Evolutionary conservation across 2,888 invertebrate species (phyloP).

Genomic region (Agrotis exclamationis): DNA sequence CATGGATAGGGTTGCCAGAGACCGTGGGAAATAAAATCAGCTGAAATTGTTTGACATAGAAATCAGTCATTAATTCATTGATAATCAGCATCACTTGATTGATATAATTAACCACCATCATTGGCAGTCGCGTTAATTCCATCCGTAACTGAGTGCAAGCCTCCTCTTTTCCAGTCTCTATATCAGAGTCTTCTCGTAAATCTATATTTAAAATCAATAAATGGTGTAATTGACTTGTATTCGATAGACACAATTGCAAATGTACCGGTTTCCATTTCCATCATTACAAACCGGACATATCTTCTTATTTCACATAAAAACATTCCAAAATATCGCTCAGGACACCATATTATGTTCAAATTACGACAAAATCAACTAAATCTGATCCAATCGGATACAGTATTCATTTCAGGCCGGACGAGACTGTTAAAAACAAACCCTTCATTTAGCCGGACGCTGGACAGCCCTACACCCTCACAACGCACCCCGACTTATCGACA

Average conservation of each 20-base stretch:
- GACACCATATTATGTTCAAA: no score
- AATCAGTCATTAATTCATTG: background rate
- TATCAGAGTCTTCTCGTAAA: no score
- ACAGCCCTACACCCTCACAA: conserved; percentile 41
- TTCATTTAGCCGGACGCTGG: conserved; percentile 15
- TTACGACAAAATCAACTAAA: background rate
- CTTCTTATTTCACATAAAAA: no score
- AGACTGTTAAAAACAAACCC: conserved; percentile 26
- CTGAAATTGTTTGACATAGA: background rate
- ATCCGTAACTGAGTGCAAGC: background rate
- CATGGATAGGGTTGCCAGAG: conserved; percentile 42
- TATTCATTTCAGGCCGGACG: conserved; percentile 22
- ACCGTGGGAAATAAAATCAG: background rate
- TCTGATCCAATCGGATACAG: conserved; percentile 4
- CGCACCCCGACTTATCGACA: conserved; percentile 14
- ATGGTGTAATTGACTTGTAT: no score
- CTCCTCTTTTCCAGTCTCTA: no score
- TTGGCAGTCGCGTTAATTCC: background rate
- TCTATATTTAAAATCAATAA: no score
- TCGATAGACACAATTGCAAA: no score
- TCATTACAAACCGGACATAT: no score
- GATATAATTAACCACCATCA: no score
- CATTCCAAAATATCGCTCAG: no score
- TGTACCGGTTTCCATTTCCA: no score
- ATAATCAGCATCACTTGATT: no score